Conservation (phyloP, 1,140 invertebrate genomes). For the Ips nitidus region DNA sequence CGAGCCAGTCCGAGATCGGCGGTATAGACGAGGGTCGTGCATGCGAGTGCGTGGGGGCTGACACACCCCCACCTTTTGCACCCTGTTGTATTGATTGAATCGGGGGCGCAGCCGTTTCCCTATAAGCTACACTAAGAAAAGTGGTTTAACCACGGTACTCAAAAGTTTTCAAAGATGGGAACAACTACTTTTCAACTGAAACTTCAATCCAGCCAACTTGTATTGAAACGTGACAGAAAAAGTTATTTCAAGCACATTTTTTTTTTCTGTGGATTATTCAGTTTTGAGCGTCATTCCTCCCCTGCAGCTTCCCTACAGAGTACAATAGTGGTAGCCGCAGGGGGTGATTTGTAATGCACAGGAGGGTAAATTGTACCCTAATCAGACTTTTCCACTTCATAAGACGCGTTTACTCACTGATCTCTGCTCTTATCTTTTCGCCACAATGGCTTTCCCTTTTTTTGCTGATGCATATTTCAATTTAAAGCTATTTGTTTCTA, state of each 20-base stretch:
- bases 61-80: slow-evolving; percentile 28
- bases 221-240: too few relatives aligned
- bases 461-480: neutral
- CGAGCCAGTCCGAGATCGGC: slow-evolving; percentile 2
- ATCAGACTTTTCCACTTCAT: slow-evolving; percentile 19
- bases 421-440: neutral
- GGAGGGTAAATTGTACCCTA: slow-evolving; percentile 7
- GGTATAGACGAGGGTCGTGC: slow-evolving; percentile 3
- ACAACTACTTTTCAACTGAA: too few relatives aligned
- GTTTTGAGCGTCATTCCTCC: neutral
- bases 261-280: neutral
- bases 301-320: neutral
- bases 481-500: too few relatives aligned
- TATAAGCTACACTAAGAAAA: neutral
- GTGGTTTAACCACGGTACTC: too few relatives aligned
- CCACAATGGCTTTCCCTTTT: neutral
- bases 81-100: slow-evolving; percentile 28
- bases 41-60: slow-evolving; percentile 15
- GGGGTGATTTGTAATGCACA: slow-evolving; percentile 8
- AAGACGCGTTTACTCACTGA: neutral
- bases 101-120: slow-evolving; percentile 25
- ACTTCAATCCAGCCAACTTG: too few relatives aligned
- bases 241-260: too few relatives aligned
- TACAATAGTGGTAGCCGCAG: slow-evolving; percentile 3
- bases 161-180: too few relatives aligned